These are phyloP conservation scores for Adrianichthys oophorus DNA, from an alignment of 2,797 vertebrate species.

Conservation along the genomic window DNA sequence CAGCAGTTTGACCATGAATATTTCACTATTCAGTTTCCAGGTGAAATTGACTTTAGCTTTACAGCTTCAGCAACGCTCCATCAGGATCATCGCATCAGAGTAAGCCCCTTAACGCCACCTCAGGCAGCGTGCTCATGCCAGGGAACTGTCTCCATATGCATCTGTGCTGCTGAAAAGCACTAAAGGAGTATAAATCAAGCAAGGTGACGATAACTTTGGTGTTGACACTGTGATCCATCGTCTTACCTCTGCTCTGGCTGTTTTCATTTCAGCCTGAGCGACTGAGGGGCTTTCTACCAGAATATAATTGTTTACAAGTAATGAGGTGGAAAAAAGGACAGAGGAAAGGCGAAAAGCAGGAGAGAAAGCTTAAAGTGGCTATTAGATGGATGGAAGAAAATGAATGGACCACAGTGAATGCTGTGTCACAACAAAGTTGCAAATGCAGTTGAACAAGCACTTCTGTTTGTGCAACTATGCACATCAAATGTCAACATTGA, in stretches of 20 bases:
- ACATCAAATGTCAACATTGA: not conserved
- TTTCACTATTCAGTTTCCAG: slow-evolving; percentile 76
- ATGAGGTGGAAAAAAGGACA: slow-evolving; percentile 77
- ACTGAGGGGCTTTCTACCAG: slow-evolving; percentile 67
- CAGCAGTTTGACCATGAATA: slow-evolving; percentile 60
- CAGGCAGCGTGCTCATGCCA: slow-evolving; percentile 51
- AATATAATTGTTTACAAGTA: slow-evolving; percentile 81
- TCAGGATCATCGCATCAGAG: slow-evolving; percentile 59
- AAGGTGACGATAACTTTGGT: slow-evolving; percentile 77
- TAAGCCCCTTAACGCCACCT: slow-evolving; percentile 52
- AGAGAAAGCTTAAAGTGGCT: slow-evolving; percentile 38
- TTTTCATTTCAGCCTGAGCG: slow-evolving; percentile 72
- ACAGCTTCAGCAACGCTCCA: slow-evolving; percentile 57
- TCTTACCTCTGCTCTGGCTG: slow-evolving; percentile 56
- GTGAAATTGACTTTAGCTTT: slow-evolving; percentile 77
- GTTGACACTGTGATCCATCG: slow-evolving; percentile 69
- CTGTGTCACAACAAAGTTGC: too few species aligned
- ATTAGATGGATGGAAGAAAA: slow-evolving; percentile 47
- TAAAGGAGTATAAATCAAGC: slow-evolving; percentile 69
- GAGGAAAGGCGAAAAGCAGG: slow-evolving; percentile 49
- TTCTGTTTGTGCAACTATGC: not conserved
- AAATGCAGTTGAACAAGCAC: too few species aligned
- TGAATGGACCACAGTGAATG: not conserved
- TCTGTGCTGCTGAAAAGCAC: slow-evolving; percentile 20
- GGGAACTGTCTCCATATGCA: slow-evolving; percentile 40